Conservation (phyloP, 2,888 invertebrate species). For the Pyrrhosoma nymphula region DNA sequence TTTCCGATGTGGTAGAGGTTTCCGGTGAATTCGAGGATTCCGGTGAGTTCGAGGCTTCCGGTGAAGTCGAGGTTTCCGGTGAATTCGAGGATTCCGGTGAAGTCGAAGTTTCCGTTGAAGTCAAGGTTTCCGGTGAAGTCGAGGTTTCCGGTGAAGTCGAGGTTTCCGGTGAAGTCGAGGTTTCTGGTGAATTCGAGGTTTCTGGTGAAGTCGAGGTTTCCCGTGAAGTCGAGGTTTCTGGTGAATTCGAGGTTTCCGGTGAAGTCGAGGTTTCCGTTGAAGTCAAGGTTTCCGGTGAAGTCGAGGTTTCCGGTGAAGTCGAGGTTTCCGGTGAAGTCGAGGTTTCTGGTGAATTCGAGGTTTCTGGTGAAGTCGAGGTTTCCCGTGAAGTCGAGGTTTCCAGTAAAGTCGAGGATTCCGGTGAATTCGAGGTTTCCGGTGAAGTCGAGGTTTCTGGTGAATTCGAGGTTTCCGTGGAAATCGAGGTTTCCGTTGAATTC, state of each 20-base stretch:
- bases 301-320: too few relatives aligned
- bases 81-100: neutral
- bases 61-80: neutral
- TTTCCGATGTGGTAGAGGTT: too few relatives aligned
- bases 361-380: too few relatives aligned
- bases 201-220: too few relatives aligned
- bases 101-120: neutral
- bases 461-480: too few relatives aligned
- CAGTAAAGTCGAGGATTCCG: neutral
- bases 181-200: too few relatives aligned
- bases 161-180: too few relatives aligned
- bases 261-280: neutral
- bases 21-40: neutral
- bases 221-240: neutral
- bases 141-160: too few relatives aligned
- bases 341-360: too few relatives aligned
- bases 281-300: neutral
- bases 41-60: neutral
- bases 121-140: neutral
- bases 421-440: neutral
- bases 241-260: neutral
- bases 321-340: too few relatives aligned
- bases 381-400: neutral
- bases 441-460: neutral
- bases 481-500: too few relatives aligned